Conservation (phyloP, 1,140 invertebrate genomes). For the Nixonia krombeini region DNA sequence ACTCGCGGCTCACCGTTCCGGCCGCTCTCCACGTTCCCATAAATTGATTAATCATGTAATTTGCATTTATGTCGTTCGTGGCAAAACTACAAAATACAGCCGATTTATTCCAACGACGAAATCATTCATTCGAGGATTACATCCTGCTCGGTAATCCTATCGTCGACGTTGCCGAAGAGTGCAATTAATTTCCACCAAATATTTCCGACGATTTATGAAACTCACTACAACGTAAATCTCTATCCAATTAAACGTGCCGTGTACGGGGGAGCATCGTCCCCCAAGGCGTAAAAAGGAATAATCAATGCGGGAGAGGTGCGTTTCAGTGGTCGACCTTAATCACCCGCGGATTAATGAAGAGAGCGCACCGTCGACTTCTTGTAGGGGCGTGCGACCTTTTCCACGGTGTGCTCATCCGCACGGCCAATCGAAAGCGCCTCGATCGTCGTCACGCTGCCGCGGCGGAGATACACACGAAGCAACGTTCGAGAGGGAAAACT, state of each 20-base stretch:
- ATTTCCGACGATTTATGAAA: not conserved
- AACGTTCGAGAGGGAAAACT: not conserved
- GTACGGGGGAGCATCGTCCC: not conserved
- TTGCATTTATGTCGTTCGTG: slow-evolving; percentile 12
- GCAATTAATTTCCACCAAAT: not conserved
- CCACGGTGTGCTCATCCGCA: too few species aligned
- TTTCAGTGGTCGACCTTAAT: not conserved
- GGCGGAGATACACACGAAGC: not conserved
- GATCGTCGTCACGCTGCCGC: not conserved
- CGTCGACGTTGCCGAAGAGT: not conserved
- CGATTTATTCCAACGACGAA: slow-evolving; percentile 5
- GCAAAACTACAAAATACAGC: slow-evolving; percentile 1
- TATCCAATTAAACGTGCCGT: not conserved
- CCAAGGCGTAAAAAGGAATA: not conserved
- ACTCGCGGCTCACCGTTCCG: not conserved
- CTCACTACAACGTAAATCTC: not conserved
- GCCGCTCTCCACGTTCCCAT: not conserved
- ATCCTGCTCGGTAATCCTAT: not conserved
- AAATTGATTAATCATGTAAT: slow-evolving; percentile 43
- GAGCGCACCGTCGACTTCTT: not conserved
- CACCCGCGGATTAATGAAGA: not conserved
- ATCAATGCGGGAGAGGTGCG: not conserved
- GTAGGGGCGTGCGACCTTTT: too few species aligned
- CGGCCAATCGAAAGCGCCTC: too few species aligned
- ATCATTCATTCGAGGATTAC: not conserved